These are phyloP conservation scores for Aegithalos caudatus DNA, from an alignment of 2,113 vertebrate species.

Conservation along the genomic window DNA sequence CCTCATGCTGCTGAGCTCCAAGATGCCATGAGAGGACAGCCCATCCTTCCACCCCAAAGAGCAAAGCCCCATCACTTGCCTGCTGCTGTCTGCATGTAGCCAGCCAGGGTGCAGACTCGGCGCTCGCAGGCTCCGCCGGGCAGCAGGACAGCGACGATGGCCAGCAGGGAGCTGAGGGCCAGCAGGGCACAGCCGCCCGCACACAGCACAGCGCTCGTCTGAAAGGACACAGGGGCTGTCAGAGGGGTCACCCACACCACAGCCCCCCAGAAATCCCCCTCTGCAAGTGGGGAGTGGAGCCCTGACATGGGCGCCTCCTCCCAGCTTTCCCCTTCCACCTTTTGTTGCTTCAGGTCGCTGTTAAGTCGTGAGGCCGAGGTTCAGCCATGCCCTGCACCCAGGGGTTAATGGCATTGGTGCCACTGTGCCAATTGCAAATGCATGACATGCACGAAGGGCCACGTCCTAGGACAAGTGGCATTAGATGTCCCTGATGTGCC, in stretches of 20 bases:
- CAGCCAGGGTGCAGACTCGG: constrained; percentile 87
- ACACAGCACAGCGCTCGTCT: constrained; percentile 91
- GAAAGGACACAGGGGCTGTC: constrained; percentile 52
- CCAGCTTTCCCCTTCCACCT: background rate
- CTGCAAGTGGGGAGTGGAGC: background rate
- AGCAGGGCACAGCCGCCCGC: constrained; percentile 86
- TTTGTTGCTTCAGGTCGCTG: background rate
- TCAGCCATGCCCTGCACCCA: background rate
- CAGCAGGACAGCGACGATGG: constrained; percentile 88
- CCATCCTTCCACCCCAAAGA: background rate
- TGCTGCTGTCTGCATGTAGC: constrained; percentile 93
- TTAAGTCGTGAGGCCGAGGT: background rate
- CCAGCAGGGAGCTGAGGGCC: constrained; percentile 88
- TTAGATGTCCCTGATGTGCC: constrained; percentile 34
- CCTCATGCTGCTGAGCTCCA: background rate
- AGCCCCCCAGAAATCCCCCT: background rate
- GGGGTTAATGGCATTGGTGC: constrained; percentile 27
- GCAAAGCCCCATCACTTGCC: constrained; percentile 65
- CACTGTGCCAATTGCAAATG: constrained; percentile 12
- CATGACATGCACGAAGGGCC: constrained; percentile 52
- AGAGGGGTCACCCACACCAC: rapidly evolving
- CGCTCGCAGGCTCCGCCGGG: constrained; percentile 87
- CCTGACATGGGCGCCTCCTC: rapidly evolving
- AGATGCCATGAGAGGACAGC: background rate
- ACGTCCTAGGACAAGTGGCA: constrained; percentile 50